phyloP scores from a whole-genome alignment of 2,888 invertebrate genomes.

The Drosophila limbata region DNA sequence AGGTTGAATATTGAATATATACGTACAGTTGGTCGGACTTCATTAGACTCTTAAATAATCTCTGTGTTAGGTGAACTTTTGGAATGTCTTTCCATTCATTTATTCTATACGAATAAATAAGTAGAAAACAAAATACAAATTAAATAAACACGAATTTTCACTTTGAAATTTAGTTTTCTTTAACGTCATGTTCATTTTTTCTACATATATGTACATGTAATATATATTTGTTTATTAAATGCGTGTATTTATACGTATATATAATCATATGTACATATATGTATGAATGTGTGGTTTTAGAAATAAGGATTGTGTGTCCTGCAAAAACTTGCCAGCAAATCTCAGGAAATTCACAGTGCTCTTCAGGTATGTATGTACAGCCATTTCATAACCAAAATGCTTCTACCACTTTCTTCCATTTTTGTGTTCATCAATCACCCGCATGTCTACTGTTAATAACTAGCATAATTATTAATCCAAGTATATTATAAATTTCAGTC shows the following conservation, averaged over 20 bases:
- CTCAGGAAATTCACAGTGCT: constrained; percentile 90
- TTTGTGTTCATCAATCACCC: constrained; percentile 7
- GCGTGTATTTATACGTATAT: constrained; percentile 3
- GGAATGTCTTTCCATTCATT: background rate
- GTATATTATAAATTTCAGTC: background rate
- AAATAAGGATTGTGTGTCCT: constrained; percentile 92
- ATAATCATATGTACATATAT: constrained; percentile 21
- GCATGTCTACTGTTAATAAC: constrained; percentile 21
- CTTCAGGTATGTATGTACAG: constrained; percentile 87
- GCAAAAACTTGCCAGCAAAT: constrained; percentile 91
- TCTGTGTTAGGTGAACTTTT: background rate
- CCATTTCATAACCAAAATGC: background rate
- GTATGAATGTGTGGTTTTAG: constrained; percentile 83
- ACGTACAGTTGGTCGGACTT: background rate
- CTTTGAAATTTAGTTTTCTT: constrained; percentile 7
- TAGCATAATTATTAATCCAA: background rate
- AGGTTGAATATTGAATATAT: background rate
- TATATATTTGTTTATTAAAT: background rate
- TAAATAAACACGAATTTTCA: constrained; percentile 4
- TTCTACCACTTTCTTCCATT: background rate
- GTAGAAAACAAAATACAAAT: background rate
- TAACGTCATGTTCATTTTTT: constrained; percentile 10
- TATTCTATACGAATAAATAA: background rate
- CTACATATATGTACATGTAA: constrained; percentile 4
- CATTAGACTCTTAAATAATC: background rate